Evolutionary conservation across 2,113 vertebrate genomes (phyloP), one percentile per base, ranked within the genome.

Genomic region (Mesocricetus auratus): DNA sequence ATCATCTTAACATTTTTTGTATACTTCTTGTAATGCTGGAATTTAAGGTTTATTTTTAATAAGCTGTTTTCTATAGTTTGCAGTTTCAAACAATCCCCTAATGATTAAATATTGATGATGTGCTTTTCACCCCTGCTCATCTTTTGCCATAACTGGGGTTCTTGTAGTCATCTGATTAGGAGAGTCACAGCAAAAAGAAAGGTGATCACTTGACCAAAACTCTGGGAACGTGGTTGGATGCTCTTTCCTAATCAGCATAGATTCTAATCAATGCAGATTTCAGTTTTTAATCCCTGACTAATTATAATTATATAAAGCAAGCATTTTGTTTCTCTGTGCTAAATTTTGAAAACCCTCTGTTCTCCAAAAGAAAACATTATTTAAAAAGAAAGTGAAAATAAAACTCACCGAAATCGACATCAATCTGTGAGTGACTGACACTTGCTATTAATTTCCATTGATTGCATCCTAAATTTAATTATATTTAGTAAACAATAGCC

Each of bases 51-150:
- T 53, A 95, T 13, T 56, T 56, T 56, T 56, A 56, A 71, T 36
- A 79, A 90, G 77, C 12, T 77, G 3, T 82, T 90, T 97, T 85
- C 90, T 31, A 33, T 66, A 83, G 36, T 62, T 88, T 33, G 82
- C 33, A 91, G 45, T 82, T 96, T 91, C 69, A 91, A 73, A 93
- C 45, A 85, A 82, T 93, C 82, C 22, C 12, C 21, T 12, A 89
- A 31, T 88, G 94, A 97, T 91, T 91, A 96, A 93, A 95, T 93
- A 64, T 62, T 97, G 78, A 71, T 95, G 47, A 77, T 91, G 64
- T 39, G 17, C 87, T 93, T 91, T 93, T 93, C 60, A 87, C 89
- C 82, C 86, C 94, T 94, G 36, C 22, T 91, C 79, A 60, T 83
- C 62, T 42, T 96, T 78, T 93, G 39, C 45, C 50, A 50, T 47